Percentiles rank a stretch among this genome's conserved stretches.
phyloP scores from a whole-genome alignment of 2,797 vertebrate species.

The Pyrocephalus nanus region DNA sequence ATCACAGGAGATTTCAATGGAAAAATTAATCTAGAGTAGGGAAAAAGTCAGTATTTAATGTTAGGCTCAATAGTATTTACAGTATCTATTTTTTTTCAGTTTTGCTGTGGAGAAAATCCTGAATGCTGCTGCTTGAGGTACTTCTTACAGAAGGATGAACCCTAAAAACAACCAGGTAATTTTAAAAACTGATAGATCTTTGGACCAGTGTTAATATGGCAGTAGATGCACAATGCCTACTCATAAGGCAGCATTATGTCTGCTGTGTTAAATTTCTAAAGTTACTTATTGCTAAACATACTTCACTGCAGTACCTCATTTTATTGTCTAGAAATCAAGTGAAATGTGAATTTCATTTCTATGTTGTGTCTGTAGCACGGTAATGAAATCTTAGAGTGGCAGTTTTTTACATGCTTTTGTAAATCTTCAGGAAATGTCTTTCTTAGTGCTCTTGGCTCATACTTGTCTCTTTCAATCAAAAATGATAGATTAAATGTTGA shows the following conservation, averaged over 20 bases:
- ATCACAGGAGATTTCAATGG: background rate
- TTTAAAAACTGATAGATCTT: background rate
- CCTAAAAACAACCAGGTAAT: background rate
- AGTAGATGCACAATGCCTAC: background rate
- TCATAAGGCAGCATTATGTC: background rate
- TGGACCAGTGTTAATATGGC: background rate
- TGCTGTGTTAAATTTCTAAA: background rate
- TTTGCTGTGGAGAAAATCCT: background rate
- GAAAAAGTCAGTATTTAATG: background rate
- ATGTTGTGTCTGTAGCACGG: background rate
- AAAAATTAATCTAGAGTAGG: background rate
- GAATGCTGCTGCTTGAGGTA: background rate
- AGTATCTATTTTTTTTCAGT: background rate
- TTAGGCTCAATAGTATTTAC: background rate
- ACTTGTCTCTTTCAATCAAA: background rate
- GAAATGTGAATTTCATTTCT: background rate
- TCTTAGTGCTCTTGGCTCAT: background rate
- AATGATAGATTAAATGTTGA: background rate
- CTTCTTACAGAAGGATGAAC: background rate
- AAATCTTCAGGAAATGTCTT: background rate
- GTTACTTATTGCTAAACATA: background rate
- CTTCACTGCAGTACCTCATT: background rate
- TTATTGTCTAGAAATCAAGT: background rate
- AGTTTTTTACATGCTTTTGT: background rate
- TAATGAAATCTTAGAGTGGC: background rate